Percentiles rank a stretch among this genome's conserved stretches.
Conservation (phyloP, 2,797 vertebrate genomes). For the Poecilia velifera region DNA sequence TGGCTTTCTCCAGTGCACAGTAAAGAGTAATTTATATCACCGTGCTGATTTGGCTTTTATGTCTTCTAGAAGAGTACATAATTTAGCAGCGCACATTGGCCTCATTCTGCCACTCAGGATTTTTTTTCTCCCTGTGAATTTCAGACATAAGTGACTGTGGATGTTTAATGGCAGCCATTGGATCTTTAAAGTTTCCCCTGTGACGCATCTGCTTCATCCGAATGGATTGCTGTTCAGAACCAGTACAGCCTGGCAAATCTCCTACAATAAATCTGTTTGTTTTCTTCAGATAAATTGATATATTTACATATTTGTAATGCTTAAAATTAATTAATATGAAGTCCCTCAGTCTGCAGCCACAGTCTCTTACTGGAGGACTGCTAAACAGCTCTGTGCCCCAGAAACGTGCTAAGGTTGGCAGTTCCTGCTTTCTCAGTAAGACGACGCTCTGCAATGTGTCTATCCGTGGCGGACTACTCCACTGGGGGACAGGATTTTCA, state of each 20-base stretch:
- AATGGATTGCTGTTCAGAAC: conserved; percentile 6
- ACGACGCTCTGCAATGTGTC: conserved; percentile 58
- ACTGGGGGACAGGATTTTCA: conserved; percentile 59
- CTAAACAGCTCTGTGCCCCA: conserved; percentile 56
- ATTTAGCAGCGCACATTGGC: conserved; percentile 60
- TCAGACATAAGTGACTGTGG: conserved; percentile 37
- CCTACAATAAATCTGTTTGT: not conserved
- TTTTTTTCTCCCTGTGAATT: conserved; percentile 45
- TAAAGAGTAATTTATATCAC: conserved; percentile 39
- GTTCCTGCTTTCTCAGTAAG: conserved; percentile 59
- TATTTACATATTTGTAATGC: not conserved
- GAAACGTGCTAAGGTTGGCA: conserved; percentile 65
- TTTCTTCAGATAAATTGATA: not conserved
- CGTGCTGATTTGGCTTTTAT: conserved; percentile 42
- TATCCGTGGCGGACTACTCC: conserved; percentile 59
- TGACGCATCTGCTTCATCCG: conserved; percentile 18
- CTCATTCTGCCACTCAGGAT: conserved; percentile 73
- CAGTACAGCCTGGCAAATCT: not conserved
- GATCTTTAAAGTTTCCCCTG: conserved; percentile 32
- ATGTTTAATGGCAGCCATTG: conserved; percentile 41
- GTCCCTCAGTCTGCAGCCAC: conserved; percentile 32
- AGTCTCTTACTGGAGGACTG: conserved; percentile 62
- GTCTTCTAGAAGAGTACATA: conserved; percentile 55
- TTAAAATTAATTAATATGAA: conserved; percentile 11
- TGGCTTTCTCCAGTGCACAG: conserved; percentile 16